Evolutionary conservation across 2,888 invertebrate species (phyloP), one percentile per base, ranked within the genome.

Genomic region (Druceiella hillmani): DNA sequence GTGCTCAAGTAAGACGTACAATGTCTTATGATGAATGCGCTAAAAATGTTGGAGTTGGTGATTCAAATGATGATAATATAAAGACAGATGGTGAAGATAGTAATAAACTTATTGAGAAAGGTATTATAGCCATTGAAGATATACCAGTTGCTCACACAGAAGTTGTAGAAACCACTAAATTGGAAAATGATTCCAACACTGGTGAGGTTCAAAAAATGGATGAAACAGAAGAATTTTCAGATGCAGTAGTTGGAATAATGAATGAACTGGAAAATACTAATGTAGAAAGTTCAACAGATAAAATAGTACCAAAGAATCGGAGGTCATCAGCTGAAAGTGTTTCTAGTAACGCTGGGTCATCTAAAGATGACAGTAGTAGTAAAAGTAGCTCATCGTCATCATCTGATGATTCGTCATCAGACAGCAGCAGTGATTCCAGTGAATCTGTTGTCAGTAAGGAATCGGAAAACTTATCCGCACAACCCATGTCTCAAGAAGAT

Each of bases 361-460:
- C 62, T 2, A 51, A 48, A 27, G 53, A 52, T 11, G 51, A 52
- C n/a, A 47, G 52, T 1, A 51, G 51, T 13, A 50, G 50, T 58
- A 62, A 2, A 36, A 68, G 67, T 43, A 65, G 65, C 14, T 59
- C 64, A 14, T 66, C 70, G 2, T 67, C 70, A 1, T 66, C 73
- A 48, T 77, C 77, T 5, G 74, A 73, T 46, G 74, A 74, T 16
- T 73, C 75, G 10, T 72, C 75, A 2, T 60, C 64, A 1, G 70
- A 71, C 27, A 71, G 68, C 29, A 69, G 66, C 3, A 75, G 71
- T 41, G 74, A 74, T 31, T 75, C 75, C 1, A 64, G 62, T 36
- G 59, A 55, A 46, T 66, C 67, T 44, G 66, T 69, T 6, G 76
- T 75, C 40, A 79, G 76, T 47, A 75, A 75, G 13, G 59, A 62